Evolutionary conservation across 2,113 vertebrate genomes (phyloP), one percentile per base, ranked within the genome.

Genomic region (Paradisaea rubra): DNA sequence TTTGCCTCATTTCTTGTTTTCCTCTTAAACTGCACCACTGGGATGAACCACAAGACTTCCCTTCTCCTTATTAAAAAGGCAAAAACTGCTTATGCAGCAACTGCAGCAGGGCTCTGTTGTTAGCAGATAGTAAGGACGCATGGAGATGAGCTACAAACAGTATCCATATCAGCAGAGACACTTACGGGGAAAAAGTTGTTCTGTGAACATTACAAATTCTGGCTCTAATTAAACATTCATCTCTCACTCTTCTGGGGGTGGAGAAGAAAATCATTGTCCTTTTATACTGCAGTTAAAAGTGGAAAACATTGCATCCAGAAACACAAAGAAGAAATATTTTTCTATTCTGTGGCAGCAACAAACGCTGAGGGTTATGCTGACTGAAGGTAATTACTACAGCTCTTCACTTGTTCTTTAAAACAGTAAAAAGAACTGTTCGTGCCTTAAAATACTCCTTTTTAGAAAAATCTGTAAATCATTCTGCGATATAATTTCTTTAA

Each of bases 41-140:
- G 97, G 97, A 98, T 97, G 93, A 95, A 89, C 95, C 86, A 81
- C 73, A 96, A 97, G 91, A 92, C 76, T 96, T 96, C 78, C 61
- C 61, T 70, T 73, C 93, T 94, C 87, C 94, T 97, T 97, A 98
- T 97, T 97, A 97, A 97, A 98, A 91, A 82, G 92, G 91, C 95
- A 97, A 97, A 97, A 97, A 97, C 97, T 97, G 97, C 98, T 98
- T 98, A 98, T 98, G 97, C 97, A 98, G 98, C 98, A 98, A 96
- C 97, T 94, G 91, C 94, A 95, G 97, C 92, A 86, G 59, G 86
- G 94, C 85, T 94, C 92, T 97, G 96, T 74, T 96, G 93, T 85
- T 96, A 94, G 96, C 88, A 97, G 96, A 97, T 56, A 97, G 96
- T 90, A 87, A 47, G 71, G 95, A 89, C 1, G 49, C 82, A 94